Percentiles rank a stretch among this genome's conserved stretches.
These are phyloP conservation scores for Mythimna albipuncta DNA, from an alignment of 2,888 invertebrate genomes.

Conservation along the genomic window DNA sequence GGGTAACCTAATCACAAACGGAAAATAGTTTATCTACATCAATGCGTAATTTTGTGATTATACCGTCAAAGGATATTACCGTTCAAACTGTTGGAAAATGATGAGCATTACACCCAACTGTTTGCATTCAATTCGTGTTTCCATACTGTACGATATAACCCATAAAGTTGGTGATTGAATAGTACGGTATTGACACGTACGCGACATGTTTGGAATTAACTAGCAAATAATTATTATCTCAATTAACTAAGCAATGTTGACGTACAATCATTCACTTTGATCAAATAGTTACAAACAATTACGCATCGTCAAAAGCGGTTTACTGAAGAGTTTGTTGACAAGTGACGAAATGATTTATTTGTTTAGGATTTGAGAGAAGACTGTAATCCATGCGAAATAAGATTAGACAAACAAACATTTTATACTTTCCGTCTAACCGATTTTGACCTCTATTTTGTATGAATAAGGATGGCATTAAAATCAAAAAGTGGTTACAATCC, in stretches of 20 bases:
- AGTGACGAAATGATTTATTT: background rate
- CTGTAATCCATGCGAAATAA: too few species aligned
- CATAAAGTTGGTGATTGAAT: conserved; percentile 16
- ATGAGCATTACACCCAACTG: background rate
- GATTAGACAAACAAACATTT: too few species aligned
- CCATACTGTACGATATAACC: background rate
- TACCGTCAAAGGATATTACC: background rate
- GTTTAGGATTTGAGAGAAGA: background rate
- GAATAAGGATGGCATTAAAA: too few species aligned
- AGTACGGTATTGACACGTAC: conserved; percentile 2
- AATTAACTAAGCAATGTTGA: conserved; percentile 23
- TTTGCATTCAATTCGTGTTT: conserved; percentile 17
- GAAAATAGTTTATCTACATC: conserved; percentile 7
- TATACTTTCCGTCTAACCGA: too few species aligned
- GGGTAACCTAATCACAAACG: background rate
- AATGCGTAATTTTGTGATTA: conserved; percentile 21
- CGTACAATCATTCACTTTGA: conserved; percentile 15
- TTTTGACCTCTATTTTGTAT: too few species aligned
- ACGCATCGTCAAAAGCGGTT: background rate
- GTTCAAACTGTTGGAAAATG: conserved; percentile 9
- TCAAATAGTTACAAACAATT: background rate
- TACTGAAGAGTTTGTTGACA: background rate
- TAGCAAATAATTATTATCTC: conserved; percentile 5
- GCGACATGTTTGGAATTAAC: conserved; percentile 12
- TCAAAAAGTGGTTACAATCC: too few species aligned